Evolutionary conservation across 2,888 invertebrate species (phyloP).

Genomic region (Dolichopus griseipennis): DNA sequence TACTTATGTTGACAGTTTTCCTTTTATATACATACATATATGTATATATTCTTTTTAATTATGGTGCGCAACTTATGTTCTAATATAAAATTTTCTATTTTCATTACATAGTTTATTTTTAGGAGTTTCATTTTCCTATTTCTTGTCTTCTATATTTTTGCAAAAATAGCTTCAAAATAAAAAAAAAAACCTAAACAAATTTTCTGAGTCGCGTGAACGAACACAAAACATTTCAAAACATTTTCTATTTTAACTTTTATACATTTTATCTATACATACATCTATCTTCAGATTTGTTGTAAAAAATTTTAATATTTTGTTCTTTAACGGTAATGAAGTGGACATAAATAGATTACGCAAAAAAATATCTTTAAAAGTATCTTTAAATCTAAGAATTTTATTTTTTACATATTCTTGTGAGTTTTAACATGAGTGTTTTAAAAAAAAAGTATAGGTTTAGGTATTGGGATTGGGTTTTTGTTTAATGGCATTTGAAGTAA

Average conservation of each 20-base stretch:
- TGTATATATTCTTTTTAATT: background rate
- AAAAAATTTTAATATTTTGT: background rate
- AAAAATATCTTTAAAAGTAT: background rate
- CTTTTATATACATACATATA: background rate
- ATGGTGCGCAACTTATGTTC: background rate
- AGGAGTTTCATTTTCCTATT: no score
- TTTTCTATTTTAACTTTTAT: background rate
- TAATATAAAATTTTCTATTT: no score
- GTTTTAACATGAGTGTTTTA: no score
- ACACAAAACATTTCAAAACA: background rate
- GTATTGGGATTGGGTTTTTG: no score
- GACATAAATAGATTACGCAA: constrained; percentile 6
- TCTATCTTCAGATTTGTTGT: background rate
- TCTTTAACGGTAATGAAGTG: background rate
- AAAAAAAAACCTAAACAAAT: no score
- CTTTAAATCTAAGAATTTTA: background rate
- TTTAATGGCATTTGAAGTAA: no score
- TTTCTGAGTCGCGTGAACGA: background rate
- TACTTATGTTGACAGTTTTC: background rate
- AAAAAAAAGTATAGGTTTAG: no score
- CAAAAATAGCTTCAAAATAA: no score
- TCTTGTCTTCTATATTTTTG: no score
- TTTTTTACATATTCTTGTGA: background rate
- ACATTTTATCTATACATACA: background rate
- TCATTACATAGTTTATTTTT: no score